Evolutionary conservation across 2,888 invertebrate genomes (phyloP), one percentile per base, ranked within the genome.

Genomic region (Rotaria macrura): DNA sequence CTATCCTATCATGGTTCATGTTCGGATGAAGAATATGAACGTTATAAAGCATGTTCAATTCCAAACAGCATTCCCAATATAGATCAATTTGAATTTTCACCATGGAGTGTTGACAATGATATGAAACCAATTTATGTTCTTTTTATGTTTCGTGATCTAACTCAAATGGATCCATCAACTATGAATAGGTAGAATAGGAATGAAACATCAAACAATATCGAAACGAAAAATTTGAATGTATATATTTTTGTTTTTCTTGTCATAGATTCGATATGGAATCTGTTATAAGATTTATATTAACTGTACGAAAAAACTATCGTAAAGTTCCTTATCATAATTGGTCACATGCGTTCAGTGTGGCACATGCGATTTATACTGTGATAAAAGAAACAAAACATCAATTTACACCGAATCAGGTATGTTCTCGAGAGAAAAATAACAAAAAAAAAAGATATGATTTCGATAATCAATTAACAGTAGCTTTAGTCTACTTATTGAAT

Each of bases 311-410:
- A 91, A 96, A 96, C 90, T 96, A 96, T 92, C 93, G 96, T 88
- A 95, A 96, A 91, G 96, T 96, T 86, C 96, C 95, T 43, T 96
- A 96, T 90, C 96, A 96, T 91, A 96, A 96, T 91, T 96, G 96
- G 96, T 93, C 96, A 89, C 92, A 92, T 89, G 92, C 92, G 34
- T 92, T 92, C 88, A 92, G 92, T 88, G 92, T 92, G 38, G 91
- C 92, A 47, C 92, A 92, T 88, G 92, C 92, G 84, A 92, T 92
- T 88, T 88, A 92, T 20, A 91, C 91, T 91, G 92, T 92, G 40
- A 65, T 86, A 54, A 96, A 87, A 84, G 88, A 88, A 87, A 87
- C 65, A 7, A 91, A 91, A 87, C 65, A 65, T 38, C 34, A 43
- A 65, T 74, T 20, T n/a, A 38, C 84, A 83, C 20, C 72, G 25